These are phyloP conservation scores for Austrofundulus limnaeus DNA, from an alignment of 2,113 vertebrate genomes.

Conservation along the genomic window DNA sequence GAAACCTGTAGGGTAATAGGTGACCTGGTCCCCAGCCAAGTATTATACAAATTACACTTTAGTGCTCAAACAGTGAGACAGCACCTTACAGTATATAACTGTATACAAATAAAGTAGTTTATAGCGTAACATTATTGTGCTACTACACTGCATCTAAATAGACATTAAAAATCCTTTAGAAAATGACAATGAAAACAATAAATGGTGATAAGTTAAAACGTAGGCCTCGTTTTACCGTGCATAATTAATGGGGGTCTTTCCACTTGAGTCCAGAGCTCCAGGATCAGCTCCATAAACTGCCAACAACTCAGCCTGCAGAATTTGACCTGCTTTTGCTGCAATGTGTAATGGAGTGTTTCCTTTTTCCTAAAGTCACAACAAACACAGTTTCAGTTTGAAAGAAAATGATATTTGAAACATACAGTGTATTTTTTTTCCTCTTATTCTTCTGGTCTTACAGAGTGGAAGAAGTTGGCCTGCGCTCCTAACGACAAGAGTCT, in stretches of 20 bases:
- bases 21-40: background rate
- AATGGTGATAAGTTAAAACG: no score
- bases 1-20: background rate
- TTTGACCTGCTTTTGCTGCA: slow-evolving; percentile 95
- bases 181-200: background rate
- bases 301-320: slow-evolving; percentile 91
- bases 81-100: no score
- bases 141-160: background rate
- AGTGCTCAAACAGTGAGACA: no score
- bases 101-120: no score
- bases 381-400: slow-evolving; percentile 3
- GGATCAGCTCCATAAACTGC: slow-evolving; percentile 96
- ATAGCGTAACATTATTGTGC: no score
- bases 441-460: slow-evolving; percentile 78
- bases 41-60: background rate
- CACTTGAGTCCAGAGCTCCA: slow-evolving; percentile 90
- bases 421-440: background rate
- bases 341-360: slow-evolving; percentile 95
- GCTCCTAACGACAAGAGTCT: slow-evolving; percentile 92
- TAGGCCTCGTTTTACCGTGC: slow-evolving; percentile 81
- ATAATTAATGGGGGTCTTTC: slow-evolving; percentile 93
- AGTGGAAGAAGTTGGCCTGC: slow-evolving; percentile 97
- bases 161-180: background rate
- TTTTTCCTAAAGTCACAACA: slow-evolving; percentile 84
- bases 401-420: background rate